A percentile compares a stretch with the other conserved stretches of the same genome.
Conservation (phyloP, 1,140 invertebrate genomes). For the Yoshiicerus persimilis region DNA sequence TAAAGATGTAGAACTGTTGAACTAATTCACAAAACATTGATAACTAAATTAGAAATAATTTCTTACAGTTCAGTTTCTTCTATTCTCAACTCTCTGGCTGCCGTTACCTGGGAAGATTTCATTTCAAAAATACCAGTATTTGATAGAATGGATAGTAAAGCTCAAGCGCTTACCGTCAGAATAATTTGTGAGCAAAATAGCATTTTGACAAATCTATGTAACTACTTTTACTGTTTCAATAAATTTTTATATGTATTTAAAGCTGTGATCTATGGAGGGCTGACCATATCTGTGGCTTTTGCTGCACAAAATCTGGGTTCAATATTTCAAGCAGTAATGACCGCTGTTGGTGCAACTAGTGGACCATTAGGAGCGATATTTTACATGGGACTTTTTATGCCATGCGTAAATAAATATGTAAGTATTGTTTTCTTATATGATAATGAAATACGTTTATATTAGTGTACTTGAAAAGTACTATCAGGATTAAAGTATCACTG, state of each 20-base stretch:
- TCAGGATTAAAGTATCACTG: too few species aligned
- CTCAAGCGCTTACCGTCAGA: conserved; percentile 44
- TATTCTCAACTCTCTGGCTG: conserved; percentile 56
- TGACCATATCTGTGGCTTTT: conserved; percentile 43
- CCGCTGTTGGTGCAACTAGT: conserved; percentile 52
- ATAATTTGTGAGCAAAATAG: background rate
- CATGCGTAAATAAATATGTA: conserved; percentile 46
- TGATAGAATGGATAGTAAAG: conserved; percentile 50
- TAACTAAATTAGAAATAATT: background rate
- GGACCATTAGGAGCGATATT: conserved; percentile 41
- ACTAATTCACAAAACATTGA: too few species aligned
- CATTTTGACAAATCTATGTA: too few species aligned
- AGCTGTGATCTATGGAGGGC: conserved; percentile 44
- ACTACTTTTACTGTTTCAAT: background rate
- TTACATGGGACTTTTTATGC: conserved; percentile 41
- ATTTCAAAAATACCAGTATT: conserved; percentile 51
- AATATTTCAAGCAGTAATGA: conserved; percentile 53
- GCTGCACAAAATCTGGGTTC: conserved; percentile 44
- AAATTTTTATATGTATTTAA: background rate
- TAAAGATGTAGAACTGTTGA: too few species aligned
- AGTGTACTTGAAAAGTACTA: background rate
- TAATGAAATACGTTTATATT: too few species aligned
- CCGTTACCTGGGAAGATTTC: conserved; percentile 57
- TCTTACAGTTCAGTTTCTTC: conserved; percentile 56
- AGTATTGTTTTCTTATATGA: background rate